Evolutionary conservation across 2,113 vertebrate species (phyloP).

Genomic region (Progne subis): DNA sequence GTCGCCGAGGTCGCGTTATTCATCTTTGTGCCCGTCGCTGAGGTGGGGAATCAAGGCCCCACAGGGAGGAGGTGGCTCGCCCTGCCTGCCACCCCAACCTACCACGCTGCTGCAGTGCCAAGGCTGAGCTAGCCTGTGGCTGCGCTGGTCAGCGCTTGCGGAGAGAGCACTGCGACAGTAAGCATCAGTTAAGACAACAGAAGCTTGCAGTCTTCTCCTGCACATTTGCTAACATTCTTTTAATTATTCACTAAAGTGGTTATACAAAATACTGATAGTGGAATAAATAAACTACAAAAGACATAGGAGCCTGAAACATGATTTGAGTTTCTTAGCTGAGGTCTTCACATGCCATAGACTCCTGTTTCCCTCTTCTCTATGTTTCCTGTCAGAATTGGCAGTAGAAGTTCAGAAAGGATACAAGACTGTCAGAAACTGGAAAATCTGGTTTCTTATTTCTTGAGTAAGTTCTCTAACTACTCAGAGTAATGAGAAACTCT

Average conservation of each 20-base stretch:
- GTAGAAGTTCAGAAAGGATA: not conserved
- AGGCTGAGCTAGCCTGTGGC: too few species aligned
- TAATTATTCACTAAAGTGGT: not conserved
- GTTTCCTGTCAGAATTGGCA: not conserved
- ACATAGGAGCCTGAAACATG: not conserved
- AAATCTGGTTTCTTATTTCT: not conserved
- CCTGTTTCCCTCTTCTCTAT: not conserved
- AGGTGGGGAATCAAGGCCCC: too few species aligned
- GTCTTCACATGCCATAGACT: not conserved
- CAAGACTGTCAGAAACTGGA: not conserved
- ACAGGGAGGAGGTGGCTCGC: too few species aligned
- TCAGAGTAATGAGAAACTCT: not conserved
- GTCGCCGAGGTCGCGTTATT: too few species aligned
- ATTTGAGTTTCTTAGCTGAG: not conserved
- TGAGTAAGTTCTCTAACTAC: not conserved
- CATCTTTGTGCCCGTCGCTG: too few species aligned
- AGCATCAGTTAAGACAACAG: not conserved
- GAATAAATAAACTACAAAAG: not conserved
- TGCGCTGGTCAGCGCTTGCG: too few species aligned
- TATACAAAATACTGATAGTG: not conserved
- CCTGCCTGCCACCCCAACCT: too few species aligned
- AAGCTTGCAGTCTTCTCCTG: not conserved
- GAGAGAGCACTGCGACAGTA: too few species aligned
- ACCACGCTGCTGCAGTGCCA: too few species aligned
- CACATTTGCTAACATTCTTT: not conserved